A percentile compares a stretch with the other conserved stretches of the same genome.
Conservation (phyloP, 2,113 vertebrate species). For the Raja brachyura region DNA sequence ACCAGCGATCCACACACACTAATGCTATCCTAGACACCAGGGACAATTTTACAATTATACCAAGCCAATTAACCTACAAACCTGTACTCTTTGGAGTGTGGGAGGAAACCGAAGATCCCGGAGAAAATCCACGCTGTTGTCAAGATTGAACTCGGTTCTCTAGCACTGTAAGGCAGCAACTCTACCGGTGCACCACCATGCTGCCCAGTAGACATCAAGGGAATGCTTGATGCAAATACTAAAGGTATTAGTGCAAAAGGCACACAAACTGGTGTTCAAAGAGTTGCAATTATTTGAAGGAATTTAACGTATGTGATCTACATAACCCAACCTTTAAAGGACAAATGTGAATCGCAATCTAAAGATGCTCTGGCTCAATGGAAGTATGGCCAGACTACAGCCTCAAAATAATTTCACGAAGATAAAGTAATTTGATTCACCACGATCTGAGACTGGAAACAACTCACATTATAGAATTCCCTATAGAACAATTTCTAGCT, state of each 20-base stretch:
- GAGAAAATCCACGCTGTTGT: too few species aligned
- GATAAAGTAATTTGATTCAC: too few species aligned
- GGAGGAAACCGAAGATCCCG: too few species aligned
- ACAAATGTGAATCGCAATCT: neutral
- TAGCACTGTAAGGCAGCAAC: too few species aligned
- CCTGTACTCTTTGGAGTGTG: too few species aligned
- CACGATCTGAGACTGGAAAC: neutral
- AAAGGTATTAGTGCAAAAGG: neutral
- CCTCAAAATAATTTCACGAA: neutral
- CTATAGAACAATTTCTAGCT: neutral
- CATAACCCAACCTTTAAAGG: neutral
- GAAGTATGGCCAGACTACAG: neutral
- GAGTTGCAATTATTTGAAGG: neutral
- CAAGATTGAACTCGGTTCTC: too few species aligned
- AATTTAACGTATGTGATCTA: neutral
- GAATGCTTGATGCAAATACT: neutral
- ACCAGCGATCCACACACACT: too few species aligned
- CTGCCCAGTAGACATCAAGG: neutral
- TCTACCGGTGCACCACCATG: too few species aligned
- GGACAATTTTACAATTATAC: too few species aligned
- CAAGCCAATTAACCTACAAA: too few species aligned
- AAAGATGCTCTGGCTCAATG: neutral
- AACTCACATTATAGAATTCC: neutral
- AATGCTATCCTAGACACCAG: too few species aligned
- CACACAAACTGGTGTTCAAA: neutral